Percentiles rank a stretch among this genome's conserved stretches.
phyloP scores from a whole-genome alignment of 2,888 invertebrate species.

The Acanthosepion esculentum region DNA sequence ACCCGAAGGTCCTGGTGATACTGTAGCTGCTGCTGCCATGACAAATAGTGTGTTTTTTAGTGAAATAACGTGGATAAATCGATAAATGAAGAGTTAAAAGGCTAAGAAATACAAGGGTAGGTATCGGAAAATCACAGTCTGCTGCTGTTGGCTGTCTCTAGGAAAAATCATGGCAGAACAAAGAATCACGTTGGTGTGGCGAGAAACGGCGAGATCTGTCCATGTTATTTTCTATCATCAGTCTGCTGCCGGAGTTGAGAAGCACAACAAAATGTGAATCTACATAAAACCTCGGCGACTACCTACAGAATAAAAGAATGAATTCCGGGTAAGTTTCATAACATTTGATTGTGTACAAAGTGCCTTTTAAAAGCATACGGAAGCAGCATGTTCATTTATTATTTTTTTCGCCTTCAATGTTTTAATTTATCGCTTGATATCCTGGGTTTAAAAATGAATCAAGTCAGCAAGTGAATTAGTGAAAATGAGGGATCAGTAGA shows the following conservation, averaged over 20 bases:
- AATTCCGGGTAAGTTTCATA: neutral
- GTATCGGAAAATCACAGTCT: neutral
- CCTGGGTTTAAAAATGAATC: no score
- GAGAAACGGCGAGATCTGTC: neutral
- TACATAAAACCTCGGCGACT: neutral
- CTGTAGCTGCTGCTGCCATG: conserved; percentile 62
- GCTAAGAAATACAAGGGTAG: neutral
- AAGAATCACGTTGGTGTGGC: conserved; percentile 25
- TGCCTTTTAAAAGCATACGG: neutral
- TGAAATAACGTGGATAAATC: neutral
- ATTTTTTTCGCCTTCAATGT: neutral
- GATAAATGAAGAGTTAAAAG: conserved; percentile 5
- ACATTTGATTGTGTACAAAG: neutral
- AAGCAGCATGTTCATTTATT: neutral
- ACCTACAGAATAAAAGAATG: neutral
- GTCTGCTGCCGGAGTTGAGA: neutral
- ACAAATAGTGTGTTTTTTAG: conserved; percentile 6
- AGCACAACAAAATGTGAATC: neutral
- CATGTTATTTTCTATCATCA: neutral
- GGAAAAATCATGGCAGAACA: conserved; percentile 47
- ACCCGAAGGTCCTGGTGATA: conserved; percentile 68
- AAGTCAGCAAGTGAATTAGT: neutral
- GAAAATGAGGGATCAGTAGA: neutral
- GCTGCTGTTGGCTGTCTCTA: neutral
- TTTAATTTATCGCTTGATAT: neutral